Conservation (phyloP, 2,888 invertebrate genomes). For the Corythucha ciliata region DNA sequence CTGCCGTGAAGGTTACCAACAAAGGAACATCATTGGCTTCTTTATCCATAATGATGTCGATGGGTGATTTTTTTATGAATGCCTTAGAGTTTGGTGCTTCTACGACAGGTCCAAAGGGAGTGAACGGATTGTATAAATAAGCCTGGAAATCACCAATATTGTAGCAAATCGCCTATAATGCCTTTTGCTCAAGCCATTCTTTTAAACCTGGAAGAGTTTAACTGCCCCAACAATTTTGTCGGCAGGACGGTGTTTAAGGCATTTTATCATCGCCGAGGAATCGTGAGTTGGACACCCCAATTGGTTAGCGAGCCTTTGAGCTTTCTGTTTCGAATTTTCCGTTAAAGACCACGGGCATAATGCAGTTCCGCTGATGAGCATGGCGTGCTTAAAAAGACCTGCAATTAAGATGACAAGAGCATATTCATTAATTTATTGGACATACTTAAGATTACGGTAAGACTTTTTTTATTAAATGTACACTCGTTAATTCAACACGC, state of each 20-base stretch:
- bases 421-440: no score
- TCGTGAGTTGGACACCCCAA: slow-evolving; percentile 53
- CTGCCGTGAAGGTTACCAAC: slow-evolving; percentile 23
- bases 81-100: slow-evolving; percentile 44
- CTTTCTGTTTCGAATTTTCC: slow-evolving; percentile 51
- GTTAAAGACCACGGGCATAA: slow-evolving; percentile 53
- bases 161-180: no score
- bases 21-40: slow-evolving; percentile 22
- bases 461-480: no score
- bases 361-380: slow-evolving; percentile 61
- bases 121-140: slow-evolving; percentile 57
- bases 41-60: slow-evolving; percentile 18
- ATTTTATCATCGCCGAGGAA: slow-evolving; percentile 51
- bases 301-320: slow-evolving; percentile 49
- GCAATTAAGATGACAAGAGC: no score
- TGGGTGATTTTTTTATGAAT: slow-evolving; percentile 21
- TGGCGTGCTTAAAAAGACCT: slow-evolving; percentile 60
- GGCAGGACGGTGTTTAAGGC: slow-evolving; percentile 53
- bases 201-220: slow-evolving; percentile 48
- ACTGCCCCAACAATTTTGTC: slow-evolving; percentile 46
- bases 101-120: slow-evolving; percentile 62
- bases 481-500: no score
- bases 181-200: not conserved
- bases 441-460: no score
- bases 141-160: no score